Evolutionary conservation across 2,888 invertebrate species (phyloP), one percentile per base, ranked within the genome.

Genomic region (Hedya salicella): DNA sequence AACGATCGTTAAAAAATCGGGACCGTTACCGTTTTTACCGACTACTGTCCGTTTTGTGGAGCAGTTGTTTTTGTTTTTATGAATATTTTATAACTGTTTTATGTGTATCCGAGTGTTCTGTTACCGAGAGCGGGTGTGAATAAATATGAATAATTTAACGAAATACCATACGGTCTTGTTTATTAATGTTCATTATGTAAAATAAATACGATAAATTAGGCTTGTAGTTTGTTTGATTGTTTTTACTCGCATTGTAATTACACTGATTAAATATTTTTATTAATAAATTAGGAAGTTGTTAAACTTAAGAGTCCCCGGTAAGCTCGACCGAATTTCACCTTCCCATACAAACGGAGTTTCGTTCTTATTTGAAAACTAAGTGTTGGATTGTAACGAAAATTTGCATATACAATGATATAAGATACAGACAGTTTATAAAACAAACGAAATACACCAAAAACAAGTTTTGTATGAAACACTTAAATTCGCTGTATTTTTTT

Each of bases 1-100:
- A 86, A 78, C 72, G 79, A 75, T 82, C 86, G 86, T 89, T 89
- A 85, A 88, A 88, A 87, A 82, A 76, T 76, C 72, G 73, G 73
- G 79, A 81, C 91, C 89, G 92, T 91, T 89, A 88, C 74, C 73
- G 62, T 83, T 89, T 85, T 85, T 85, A 79, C 65, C 50, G 78
- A 76, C 89, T 89, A 83, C 88, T 83, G 89, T 84, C 89, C 86
- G 73, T 70, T 73, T 80, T 72, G 78, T 78, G 77, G n/a, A 56
- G 56, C 49, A 40, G 25, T 30, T 44, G 16, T 13, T 32, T 30
- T 13, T 14, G 13, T 59, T 57, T 66, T 62, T 59, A 69, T 44
- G 54, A 14, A 50, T 39, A 63, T 69, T 67, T 69, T 63, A 65
- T 83, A 85, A 81, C 84, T 80, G 86, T 83, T 79, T 78, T 74